Base-by-base conservation (phyloP, 92 coral and sea anemone genomes). In the Epizoanthus fatuus region DNA sequence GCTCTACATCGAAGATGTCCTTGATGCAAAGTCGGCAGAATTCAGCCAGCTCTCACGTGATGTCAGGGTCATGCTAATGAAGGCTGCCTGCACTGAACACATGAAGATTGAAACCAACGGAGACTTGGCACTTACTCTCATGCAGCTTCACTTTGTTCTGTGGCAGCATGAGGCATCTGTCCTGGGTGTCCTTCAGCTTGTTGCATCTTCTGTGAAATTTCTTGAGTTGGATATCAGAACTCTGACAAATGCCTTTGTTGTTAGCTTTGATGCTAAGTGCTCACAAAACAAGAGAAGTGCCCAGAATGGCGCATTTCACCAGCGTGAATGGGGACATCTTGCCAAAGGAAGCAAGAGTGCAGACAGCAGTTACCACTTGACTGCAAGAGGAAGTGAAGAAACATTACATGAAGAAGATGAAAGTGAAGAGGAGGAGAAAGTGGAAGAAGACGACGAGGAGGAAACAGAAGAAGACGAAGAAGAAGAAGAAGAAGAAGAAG, bases 1-100 rank as follows among this genome's bases (percentile, higher is more conserved):
- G 37, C 63, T 39, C 3, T 88, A 88, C 60, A 68, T 88, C 19
- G 91, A 88, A 57, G 91, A 88, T 51, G 42, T 88, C 76, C 52
- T 88, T 51, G 91, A 88, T 29, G 79, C 74, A 22, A 75, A 63
- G 29, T 82, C 87, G 47, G 84, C 82, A 16, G 81, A 83, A 69
- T 74, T 66, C 60, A 40, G 56, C 13, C 78, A 88, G 16, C 68
- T 88, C 15, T 54, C 84, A 4, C 80, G 87, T 38, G 80, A 75
- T 13, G 77, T 81, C 55, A 75, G 91, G 47, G 49, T 88, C 79
- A 67, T 40, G 17, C 29, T 88, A 49, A 22, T 82, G 62, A 88
- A 88, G 68, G 91, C 91, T 74, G 87, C 87, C 12, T 88, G 91
- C 14, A 68, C 63, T 54, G 91, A 88, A 69, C 51, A 74, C 60